A percentile compares a stretch with the other conserved stretches of the same genome.
Evolutionary conservation across 2,113 vertebrate species (phyloP).

Genomic region (Cololabis saira): DNA sequence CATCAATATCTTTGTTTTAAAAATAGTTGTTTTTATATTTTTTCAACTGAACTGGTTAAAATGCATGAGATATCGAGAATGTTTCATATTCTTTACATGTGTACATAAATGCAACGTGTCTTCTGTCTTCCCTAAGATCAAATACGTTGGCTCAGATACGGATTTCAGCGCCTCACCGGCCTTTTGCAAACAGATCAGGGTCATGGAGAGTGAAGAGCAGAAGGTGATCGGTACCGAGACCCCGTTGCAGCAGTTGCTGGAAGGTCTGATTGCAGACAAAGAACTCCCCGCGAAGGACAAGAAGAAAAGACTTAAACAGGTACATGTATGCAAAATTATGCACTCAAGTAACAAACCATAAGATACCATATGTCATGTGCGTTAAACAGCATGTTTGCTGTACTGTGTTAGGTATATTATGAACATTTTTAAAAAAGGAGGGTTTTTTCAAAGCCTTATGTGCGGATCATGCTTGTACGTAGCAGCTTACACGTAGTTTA

Average conservation of each 20-base stretch:
- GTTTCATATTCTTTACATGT: no score
- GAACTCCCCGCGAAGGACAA: conserved; percentile 74
- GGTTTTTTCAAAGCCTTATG: no score
- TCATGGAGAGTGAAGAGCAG: conserved; percentile 61
- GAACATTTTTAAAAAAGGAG: no score
- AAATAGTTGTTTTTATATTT: no score
- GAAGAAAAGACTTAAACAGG: conserved; percentile 74
- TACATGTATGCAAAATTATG: conserved; percentile 8
- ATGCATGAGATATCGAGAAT: no score
- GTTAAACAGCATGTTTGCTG: not conserved
- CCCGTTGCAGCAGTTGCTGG: conserved; percentile 68
- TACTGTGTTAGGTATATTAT: no score
- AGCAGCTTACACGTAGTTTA: no score
- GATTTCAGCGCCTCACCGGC: conserved; percentile 72
- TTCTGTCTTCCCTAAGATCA: conserved; percentile 60
- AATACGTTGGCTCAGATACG: conserved; percentile 71
- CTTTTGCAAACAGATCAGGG: conserved; percentile 67
- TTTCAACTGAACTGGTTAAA: no score
- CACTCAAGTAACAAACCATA: not conserved
- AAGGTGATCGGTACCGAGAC: conserved; percentile 71
- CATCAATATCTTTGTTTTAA: no score
- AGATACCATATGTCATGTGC: not conserved
- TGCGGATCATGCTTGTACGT: no score
- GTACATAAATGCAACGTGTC: not conserved
- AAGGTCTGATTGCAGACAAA: conserved; percentile 73